Percentiles rank a stretch among this genome's conserved stretches.
These are phyloP conservation scores for Trachelus stipa DNA, from an alignment of 2,888 invertebrate species.

Conservation along the genomic window DNA sequence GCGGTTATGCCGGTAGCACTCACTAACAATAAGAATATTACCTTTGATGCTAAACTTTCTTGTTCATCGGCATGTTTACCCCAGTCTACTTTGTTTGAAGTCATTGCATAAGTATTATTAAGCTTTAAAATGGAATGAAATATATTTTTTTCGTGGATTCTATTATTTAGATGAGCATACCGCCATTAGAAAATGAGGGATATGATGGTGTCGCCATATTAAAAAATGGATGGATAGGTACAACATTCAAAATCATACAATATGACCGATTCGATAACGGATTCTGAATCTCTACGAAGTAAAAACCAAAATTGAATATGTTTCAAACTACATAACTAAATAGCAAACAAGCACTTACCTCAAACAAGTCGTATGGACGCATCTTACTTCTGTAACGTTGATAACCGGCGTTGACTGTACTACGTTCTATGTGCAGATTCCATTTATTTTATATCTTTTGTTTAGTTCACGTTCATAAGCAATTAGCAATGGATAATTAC, in stretches of 20 bases:
- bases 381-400: not conserved
- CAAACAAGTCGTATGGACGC: not conserved
- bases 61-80: conserved; percentile 68
- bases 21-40: conserved; percentile 33
- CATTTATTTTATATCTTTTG: not conserved
- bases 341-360: not conserved
- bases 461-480: not conserved
- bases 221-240: not conserved
- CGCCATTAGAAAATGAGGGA: not conserved
- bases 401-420: not conserved
- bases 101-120: conserved; percentile 39
- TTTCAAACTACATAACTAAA: not conserved
- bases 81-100: conserved; percentile 68
- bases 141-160: not conserved
- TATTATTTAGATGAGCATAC: not conserved
- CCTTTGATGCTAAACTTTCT: conserved; percentile 65
- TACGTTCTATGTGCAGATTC: not conserved
- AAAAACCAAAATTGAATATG: not conserved
- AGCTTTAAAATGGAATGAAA: not conserved
- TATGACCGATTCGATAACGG: not conserved
- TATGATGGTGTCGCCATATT: not conserved
- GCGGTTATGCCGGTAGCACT: conserved; percentile 33
- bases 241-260: conserved; percentile 3
- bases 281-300: not conserved
- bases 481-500: not conserved